A percentile compares a stretch with the other conserved stretches of the same genome.
Conservation (phyloP, 2,797 vertebrate genomes). For the Neosilurus hyrtlii region DNA sequence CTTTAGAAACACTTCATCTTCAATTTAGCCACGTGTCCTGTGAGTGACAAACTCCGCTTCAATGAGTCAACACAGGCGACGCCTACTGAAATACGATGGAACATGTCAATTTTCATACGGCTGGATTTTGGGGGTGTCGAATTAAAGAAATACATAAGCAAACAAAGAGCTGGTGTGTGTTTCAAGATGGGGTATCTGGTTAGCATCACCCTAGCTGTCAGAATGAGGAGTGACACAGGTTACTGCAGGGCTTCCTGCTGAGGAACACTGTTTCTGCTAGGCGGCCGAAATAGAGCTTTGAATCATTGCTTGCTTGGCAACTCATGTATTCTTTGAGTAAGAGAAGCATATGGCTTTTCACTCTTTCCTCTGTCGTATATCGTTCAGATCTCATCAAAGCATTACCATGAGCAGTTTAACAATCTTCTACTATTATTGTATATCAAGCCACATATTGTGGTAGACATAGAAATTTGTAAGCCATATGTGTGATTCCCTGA, state of each 20-base stretch:
- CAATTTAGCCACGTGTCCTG: slow-evolving; percentile 82
- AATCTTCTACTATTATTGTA: slow-evolving; percentile 6
- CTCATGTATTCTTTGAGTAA: slow-evolving; percentile 66
- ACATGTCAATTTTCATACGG: slow-evolving; percentile 78
- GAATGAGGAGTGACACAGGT: slow-evolving; percentile 89
- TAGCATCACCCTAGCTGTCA: slow-evolving; percentile 80
- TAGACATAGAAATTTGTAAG: neutral
- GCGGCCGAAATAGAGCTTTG: slow-evolving; percentile 61
- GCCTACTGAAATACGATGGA: slow-evolving; percentile 78
- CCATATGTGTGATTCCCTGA: neutral
- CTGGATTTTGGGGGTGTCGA: slow-evolving; percentile 64
- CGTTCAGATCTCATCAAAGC: slow-evolving; percentile 12
- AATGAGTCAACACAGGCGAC: slow-evolving; percentile 85
- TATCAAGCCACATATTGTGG: neutral
- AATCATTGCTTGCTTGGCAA: slow-evolving; percentile 66
- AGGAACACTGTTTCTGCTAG: slow-evolving; percentile 70
- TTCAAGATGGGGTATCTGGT: slow-evolving; percentile 85
- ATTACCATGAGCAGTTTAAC: neutral
- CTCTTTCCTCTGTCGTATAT: slow-evolving; percentile 23
- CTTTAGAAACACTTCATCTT: slow-evolving; percentile 72
- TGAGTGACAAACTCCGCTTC: slow-evolving; percentile 87
- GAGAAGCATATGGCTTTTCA: slow-evolving; percentile 62
- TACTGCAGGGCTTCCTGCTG: slow-evolving; percentile 84
- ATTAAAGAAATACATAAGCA: slow-evolving; percentile 65
- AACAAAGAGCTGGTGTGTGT: slow-evolving; percentile 92